Base-by-base conservation (phyloP, 2,888 invertebrate species). In the Dorcus hopei region DNA sequence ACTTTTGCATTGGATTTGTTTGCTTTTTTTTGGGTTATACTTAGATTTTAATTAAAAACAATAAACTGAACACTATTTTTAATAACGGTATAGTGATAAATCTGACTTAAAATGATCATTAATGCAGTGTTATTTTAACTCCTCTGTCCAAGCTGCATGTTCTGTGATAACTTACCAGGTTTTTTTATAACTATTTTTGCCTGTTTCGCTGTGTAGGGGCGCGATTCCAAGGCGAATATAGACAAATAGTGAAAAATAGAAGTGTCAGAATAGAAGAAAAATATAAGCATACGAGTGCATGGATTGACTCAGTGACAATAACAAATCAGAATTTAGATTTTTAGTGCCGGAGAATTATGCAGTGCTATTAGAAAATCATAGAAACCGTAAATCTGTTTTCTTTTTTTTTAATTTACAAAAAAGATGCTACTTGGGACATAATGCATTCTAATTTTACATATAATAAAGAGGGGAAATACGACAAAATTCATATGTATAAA, bases 221-320 rank as follows among this genome's bases (percentile, higher is more conserved):
- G 76, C 78, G 78, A 77, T 76, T 77, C 78, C 79, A 78, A 79
- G 79, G 76, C 76, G 78, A 78, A 77, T 78, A 78, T 78, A 78
- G 78, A 77, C 76, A 78, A 78, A 78, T 78, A 78, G 78, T 79
- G 79, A 79, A 79, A 79, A 79, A 79, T 78, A 79, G 79, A 79
- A 78, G 79, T 79, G 79, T 79, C 79, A 79, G 79, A 79, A 79
- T 78, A 78, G 76, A 76, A 75, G 78, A 78, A 77, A 78, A 78
- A 78, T 74, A 74, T 74, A 78, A 77, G 76, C 77, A 74, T 76
- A 66, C 61, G 76, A 70, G 77, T 76, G 77, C 77, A 76, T 73
- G 70, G 73, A 73, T 72, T 64, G 66, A 71, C 70, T 75, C 65
- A 71, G 74, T 73, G 70, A 68, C 65, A 69, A 59, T 49, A 62